phyloP scores from a whole-genome alignment of 2,113 vertebrate species.

The Isurus oxyrinchus region DNA sequence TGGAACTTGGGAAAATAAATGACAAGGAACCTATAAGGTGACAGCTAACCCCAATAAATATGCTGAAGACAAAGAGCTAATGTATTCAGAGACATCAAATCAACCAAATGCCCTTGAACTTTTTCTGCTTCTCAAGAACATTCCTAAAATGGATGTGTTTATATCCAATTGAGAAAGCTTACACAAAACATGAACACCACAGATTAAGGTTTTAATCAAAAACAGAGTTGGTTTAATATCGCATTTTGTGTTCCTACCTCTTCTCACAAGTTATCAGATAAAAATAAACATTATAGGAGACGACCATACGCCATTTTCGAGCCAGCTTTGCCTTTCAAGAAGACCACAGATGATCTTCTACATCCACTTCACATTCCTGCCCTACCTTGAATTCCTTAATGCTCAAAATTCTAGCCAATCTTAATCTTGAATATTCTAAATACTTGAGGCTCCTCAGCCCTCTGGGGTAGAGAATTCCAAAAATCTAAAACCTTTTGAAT shows the following conservation, averaged over 20 bases:
- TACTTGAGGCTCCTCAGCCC: neutral
- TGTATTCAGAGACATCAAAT: neutral
- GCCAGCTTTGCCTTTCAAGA: neutral
- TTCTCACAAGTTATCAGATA: neutral
- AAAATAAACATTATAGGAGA: neutral
- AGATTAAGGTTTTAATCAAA: neutral
- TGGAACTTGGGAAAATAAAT: too few relatives aligned
- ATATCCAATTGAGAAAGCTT: neutral
- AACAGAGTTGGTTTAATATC: neutral
- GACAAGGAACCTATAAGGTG: neutral
- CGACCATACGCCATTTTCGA: neutral
- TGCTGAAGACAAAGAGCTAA: neutral
- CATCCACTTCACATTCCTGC: neutral
- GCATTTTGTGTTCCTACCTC: neutral
- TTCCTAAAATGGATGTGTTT: neutral
- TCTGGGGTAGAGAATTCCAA: neutral
- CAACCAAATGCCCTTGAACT: neutral
- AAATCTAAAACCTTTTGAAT: neutral
- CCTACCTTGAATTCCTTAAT: neutral
- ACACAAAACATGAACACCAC: neutral
- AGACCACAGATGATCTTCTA: neutral
- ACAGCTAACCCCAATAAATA: neutral
- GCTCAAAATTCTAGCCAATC: neutral
- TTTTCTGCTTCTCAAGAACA: neutral
- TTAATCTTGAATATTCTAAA: neutral